phyloP scores from a whole-genome alignment of 2,113 vertebrate species.

The Dinomys branickii region DNA sequence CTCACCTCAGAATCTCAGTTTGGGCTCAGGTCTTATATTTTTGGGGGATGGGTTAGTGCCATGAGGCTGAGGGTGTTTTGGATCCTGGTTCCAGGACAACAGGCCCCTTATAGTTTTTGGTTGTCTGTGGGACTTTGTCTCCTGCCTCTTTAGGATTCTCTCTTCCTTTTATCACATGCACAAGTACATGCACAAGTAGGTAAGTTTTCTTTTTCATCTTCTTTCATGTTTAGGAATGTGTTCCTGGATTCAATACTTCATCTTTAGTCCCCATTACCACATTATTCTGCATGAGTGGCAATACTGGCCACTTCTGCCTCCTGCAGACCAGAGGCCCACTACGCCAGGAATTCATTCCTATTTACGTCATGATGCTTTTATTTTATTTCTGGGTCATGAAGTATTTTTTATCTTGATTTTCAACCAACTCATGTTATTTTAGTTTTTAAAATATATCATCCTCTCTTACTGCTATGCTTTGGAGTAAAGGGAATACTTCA shows the following conservation, averaged over 20 bases:
- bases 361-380: conserved; percentile 18
- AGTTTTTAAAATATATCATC: neutral
- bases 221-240: neutral
- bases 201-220: neutral
- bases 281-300: neutral
- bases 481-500: conserved; percentile 22
- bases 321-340: neutral
- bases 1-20: neutral
- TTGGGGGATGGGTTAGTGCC: neutral
- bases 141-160: neutral
- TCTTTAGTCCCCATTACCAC: neutral
- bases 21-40: neutral
- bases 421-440: neutral
- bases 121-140: neutral
- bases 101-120: neutral
- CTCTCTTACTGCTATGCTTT: neutral
- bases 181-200: neutral
- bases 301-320: neutral
- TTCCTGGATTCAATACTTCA: neutral
- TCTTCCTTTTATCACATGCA: neutral
- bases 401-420: conserved; percentile 44
- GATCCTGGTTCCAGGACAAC: neutral
- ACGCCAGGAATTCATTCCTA: neutral
- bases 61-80: neutral
- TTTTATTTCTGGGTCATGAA: conserved; percentile 42